Conservation (phyloP, 2,888 invertebrate genomes). For the Eristalis intricaria region DNA sequence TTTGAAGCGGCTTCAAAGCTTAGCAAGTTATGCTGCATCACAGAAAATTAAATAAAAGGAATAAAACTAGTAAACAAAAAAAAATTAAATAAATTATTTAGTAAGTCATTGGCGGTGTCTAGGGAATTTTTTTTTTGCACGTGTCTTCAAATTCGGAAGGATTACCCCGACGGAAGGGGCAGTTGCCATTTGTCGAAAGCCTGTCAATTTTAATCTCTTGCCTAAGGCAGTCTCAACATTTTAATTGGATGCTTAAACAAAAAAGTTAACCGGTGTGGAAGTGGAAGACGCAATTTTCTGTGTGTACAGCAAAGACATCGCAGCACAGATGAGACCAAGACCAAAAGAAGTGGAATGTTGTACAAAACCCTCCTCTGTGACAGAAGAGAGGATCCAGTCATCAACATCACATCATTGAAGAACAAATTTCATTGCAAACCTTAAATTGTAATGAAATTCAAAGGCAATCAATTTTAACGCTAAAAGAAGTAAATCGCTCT, state of each 20-base stretch:
- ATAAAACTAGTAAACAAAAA: neutral
- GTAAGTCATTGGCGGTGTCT: neutral
- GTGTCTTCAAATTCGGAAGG: too few species aligned
- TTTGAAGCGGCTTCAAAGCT: conserved; percentile 62
- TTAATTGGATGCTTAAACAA: too few species aligned
- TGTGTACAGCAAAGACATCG: too few species aligned
- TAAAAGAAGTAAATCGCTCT: neutral
- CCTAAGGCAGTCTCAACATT: too few species aligned
- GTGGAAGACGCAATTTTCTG: too few species aligned
- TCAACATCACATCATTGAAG: neutral
- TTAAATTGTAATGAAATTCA: neutral
- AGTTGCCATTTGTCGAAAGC: too few species aligned
- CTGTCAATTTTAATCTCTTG: too few species aligned
- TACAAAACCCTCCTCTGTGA: too few species aligned
- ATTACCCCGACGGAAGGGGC: too few species aligned
- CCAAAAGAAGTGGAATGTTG: too few species aligned
- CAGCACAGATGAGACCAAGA: too few species aligned
- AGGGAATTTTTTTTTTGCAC: neutral
- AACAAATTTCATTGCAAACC: neutral
- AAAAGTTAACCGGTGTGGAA: too few species aligned
- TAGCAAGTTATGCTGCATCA: conserved; percentile 66
- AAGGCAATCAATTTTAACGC: neutral
- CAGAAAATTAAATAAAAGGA: neutral
- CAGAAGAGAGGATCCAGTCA: neutral
- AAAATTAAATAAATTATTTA: neutral